Evolutionary conservation across 2,888 invertebrate species (phyloP), one percentile per base, ranked within the genome.

Genomic region (Nemotelus pantherinus): DNA sequence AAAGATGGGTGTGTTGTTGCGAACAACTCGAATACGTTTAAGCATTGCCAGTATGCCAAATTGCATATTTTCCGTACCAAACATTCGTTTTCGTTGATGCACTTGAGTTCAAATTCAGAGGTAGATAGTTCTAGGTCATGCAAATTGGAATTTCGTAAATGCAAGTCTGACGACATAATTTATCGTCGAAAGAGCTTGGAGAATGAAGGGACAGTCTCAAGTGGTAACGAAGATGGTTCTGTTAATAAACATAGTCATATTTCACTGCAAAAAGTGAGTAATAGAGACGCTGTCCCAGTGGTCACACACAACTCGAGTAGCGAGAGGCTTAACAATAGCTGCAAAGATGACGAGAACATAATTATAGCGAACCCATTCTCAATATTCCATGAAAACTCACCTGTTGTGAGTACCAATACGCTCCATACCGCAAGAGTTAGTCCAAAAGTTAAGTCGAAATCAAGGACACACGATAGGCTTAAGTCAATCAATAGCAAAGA

Each of bases 341-440:
- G 55, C 70, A 55, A 70, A 50, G 25, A 77, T 25, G 76, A 78
- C 71, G 78, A 64, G 7, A 84, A 83, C 80, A 86, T 85, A 50
- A 86, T 87, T 45, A 86, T 87, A 50, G 86, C 86, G 7, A 87
- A 87, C 81, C 87, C 87, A 45, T 87, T 87, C 80, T 86, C 86
- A 65, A 86, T 85, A 50, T 85, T 85, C 58, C 85, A 85, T 77
- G 87, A 87, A 3, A 53, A 53, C 43, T 47, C 57, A 45, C 44
- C 41, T 39, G 9, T 39, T 60, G 43, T 74, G 39, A 63, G 63
- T 74, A 43, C 43, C 6, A 55, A 53, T 55, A 53, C 44, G 6
- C 7, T 10, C 10, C 10, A 43, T 41, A 9, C 9, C 9, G 43
- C 41, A 10, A 57, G 44, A 41, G 43, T 5, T n/a, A 74, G 74